Evolutionary conservation across 2,797 vertebrate species (phyloP).

Genomic region (Sarcoramphus papa): DNA sequence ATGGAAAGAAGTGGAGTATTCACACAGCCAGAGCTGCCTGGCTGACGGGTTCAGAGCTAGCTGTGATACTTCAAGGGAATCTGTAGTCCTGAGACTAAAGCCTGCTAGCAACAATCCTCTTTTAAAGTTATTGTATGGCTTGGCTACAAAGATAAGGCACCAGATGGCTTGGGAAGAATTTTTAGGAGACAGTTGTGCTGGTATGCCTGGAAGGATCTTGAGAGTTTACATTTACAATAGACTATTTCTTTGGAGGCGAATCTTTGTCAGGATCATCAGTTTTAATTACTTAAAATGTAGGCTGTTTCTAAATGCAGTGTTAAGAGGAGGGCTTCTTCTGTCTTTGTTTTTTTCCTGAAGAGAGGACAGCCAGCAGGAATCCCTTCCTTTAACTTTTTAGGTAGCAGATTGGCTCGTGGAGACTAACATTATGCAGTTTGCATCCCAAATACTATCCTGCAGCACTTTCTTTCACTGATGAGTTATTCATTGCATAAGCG

Average conservation of each 20-base stretch:
- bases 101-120: conserved; percentile 1
- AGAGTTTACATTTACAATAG: conserved; percentile 47
- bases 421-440: not conserved
- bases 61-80: conserved; percentile 12
- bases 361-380: not conserved
- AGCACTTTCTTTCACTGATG: not conserved
- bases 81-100: conserved; percentile 8
- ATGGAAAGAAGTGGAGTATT: not conserved
- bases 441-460: not conserved
- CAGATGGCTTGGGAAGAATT: conserved; percentile 68
- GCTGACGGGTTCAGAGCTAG: not conserved
- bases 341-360: not conserved
- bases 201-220: conserved; percentile 52
- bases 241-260: conserved; percentile 34
- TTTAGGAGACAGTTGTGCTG: conserved; percentile 56
- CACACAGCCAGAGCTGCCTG: not conserved
- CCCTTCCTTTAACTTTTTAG: not conserved
- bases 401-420: not conserved
- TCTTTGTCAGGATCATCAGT: conserved; percentile 43
- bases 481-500: not conserved
- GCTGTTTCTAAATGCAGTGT: conserved; percentile 34
- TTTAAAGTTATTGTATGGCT: conserved; percentile 60
- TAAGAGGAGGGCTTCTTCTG: not conserved
- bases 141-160: conserved; percentile 62
- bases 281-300: conserved; percentile 53